Conservation (phyloP, 2,888 invertebrate species). For the Melanostoma mellinum region DNA sequence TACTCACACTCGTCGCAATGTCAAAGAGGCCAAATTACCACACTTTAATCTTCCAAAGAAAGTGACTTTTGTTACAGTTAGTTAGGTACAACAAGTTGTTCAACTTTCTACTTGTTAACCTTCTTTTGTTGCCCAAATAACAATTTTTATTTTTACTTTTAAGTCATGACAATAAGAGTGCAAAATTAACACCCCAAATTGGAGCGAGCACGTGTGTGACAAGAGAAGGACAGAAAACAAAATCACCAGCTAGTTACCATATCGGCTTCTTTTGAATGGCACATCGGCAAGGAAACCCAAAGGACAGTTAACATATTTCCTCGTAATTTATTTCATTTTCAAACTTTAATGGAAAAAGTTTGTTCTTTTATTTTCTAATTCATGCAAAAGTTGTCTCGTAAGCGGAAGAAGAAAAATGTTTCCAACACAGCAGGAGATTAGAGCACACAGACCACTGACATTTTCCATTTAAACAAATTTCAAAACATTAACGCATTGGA, state of each 20-base stretch:
- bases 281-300: neutral
- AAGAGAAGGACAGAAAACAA: neutral
- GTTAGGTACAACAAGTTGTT: constrained; percentile 18
- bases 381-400: neutral
- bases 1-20: neutral
- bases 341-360: constrained; percentile 79
- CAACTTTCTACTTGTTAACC: constrained; percentile 18
- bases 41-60: neutral
- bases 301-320: neutral
- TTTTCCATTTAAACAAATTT: constrained; percentile 33
- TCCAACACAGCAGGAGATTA: neutral
- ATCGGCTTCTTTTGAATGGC: neutral
- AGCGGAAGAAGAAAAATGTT: neutral
- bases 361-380: constrained; percentile 71
- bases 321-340: neutral
- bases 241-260: constrained; percentile 2
- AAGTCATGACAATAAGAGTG: neutral
- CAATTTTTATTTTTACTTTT: neutral
- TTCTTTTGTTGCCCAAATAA: constrained; percentile 21
- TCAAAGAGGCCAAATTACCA: neutral
- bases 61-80: constrained; percentile 1
- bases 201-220: neutral
- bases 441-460: neutral
- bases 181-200: neutral
- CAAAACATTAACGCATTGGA: constrained; percentile 6